phyloP scores from a whole-genome alignment of 53 echinoderm and acorn worm species.

The Arbacia lixula region DNA sequence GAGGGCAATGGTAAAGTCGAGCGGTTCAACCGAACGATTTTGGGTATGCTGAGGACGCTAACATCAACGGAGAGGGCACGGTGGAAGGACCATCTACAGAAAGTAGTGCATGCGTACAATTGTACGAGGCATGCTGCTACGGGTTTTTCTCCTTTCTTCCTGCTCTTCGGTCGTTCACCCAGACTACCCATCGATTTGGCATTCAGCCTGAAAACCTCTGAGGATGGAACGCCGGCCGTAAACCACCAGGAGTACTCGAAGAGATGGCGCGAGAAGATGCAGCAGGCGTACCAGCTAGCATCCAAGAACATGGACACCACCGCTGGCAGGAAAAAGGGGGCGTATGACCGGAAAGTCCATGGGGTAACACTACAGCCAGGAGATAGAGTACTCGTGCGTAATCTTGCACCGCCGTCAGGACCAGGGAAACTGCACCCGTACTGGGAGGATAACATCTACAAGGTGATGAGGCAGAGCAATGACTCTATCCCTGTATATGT shows the following conservation, averaged over 20 bases:
- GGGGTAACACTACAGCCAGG: background rate
- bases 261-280: background rate
- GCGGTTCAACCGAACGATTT: slow-evolving; percentile 64
- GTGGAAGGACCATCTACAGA: slow-evolving; percentile 55
- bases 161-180: slow-evolving; percentile 59
- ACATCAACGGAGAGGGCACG: slow-evolving; percentile 1
- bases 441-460: background rate
- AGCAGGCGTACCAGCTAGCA: background rate
- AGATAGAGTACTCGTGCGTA: background rate
- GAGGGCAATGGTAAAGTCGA: slow-evolving; percentile 67
- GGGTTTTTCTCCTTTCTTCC: slow-evolving; percentile 64
- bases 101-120: slow-evolving; percentile 77
- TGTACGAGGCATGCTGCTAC: slow-evolving; percentile 40
- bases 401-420: background rate
- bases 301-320: background rate
- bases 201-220: background rate
- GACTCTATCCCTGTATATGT: slow-evolving; percentile 51
- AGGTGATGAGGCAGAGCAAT: slow-evolving; percentile 1
- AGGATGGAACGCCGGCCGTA: background rate
- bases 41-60: slow-evolving; percentile 63
- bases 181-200: slow-evolving; percentile 5
- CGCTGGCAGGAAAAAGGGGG: background rate
- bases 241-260: background rate
- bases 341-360: background rate
- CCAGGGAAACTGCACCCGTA: background rate